phyloP scores from a whole-genome alignment of 1,140 invertebrate species.

The Chrysopa pallens region DNA sequence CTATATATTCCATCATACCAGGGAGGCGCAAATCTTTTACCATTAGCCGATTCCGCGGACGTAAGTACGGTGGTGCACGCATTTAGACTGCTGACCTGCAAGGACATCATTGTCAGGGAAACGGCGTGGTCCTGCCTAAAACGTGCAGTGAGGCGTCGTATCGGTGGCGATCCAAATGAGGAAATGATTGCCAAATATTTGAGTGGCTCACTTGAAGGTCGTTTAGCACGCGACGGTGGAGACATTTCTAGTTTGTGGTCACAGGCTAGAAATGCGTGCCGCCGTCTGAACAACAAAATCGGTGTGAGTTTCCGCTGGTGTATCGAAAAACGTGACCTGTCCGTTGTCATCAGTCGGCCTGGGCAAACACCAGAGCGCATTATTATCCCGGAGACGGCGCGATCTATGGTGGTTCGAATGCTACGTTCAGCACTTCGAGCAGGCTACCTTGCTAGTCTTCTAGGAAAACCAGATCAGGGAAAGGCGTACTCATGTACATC shows the following conservation, averaged over 20 bases:
- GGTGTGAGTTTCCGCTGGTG: not conserved
- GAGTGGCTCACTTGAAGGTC: conserved; percentile 5
- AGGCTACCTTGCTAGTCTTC: too few species aligned
- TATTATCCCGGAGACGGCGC: too few species aligned
- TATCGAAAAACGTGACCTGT: too few species aligned
- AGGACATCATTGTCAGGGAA: conserved; percentile 5
- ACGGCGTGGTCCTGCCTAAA: conserved; percentile 9
- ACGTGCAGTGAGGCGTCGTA: conserved; percentile 1
- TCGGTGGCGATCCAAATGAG: conserved; percentile 1
- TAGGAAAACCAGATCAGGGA: too few species aligned
- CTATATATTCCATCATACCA: conserved; percentile 7
- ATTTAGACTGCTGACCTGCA: conserved; percentile 11
- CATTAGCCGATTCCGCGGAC: conserved; percentile 10
- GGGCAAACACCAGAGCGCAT: too few species aligned
- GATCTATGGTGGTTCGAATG: too few species aligned
- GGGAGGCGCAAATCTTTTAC: conserved; percentile 11
- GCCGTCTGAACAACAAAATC: not conserved
- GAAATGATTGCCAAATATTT: conserved; percentile 8
- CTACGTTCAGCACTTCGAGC: too few species aligned
- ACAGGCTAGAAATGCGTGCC: conserved; percentile 3
- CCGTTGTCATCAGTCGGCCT: too few species aligned
- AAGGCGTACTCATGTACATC: too few species aligned
- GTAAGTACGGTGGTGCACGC: conserved; percentile 11
- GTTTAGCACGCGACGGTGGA: conserved; percentile 4
- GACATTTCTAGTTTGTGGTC: conserved; percentile 9